Evolutionary conservation across 1,140 invertebrate genomes (phyloP).

Genomic region (Alviniconcha marisindica): DNA sequence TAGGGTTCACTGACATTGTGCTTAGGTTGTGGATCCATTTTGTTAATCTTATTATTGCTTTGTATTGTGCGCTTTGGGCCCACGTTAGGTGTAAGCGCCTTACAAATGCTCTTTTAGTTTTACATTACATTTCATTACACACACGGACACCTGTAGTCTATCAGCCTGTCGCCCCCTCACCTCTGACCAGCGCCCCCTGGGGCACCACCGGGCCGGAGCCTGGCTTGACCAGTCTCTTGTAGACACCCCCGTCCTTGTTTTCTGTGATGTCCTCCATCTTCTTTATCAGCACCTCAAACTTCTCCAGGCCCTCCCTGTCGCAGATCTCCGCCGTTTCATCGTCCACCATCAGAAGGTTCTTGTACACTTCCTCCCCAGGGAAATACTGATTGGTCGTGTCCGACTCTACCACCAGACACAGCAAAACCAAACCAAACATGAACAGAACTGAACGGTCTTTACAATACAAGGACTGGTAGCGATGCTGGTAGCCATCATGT

Average conservation of each 20-base stretch:
- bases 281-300: slow-evolving; percentile 44
- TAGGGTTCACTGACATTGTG: too few species aligned
- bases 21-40: too few species aligned
- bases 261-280: slow-evolving; percentile 56
- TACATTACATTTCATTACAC: too few species aligned
- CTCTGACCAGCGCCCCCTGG: slow-evolving; percentile 44
- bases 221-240: slow-evolving; percentile 52
- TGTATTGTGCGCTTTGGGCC: too few species aligned
- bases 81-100: too few species aligned
- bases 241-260: slow-evolving; percentile 50
- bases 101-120: too few species aligned
- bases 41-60: too few species aligned
- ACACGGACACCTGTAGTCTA: too few species aligned
- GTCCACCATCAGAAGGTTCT: slow-evolving; percentile 12
- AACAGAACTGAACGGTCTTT: not conserved
- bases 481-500: too few species aligned
- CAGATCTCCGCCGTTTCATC: not conserved
- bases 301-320: slow-evolving; percentile 42
- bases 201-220: slow-evolving; percentile 51
- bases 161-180: too few species aligned
- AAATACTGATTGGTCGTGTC: slow-evolving; percentile 33
- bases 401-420: not conserved
- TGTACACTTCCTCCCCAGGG: slow-evolving; percentile 33
- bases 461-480: not conserved
- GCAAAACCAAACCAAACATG: not conserved